Evolutionary conservation across 2,797 vertebrate species (phyloP), one percentile per base, ranked within the genome.

Genomic region (Tangara arthus): DNA sequence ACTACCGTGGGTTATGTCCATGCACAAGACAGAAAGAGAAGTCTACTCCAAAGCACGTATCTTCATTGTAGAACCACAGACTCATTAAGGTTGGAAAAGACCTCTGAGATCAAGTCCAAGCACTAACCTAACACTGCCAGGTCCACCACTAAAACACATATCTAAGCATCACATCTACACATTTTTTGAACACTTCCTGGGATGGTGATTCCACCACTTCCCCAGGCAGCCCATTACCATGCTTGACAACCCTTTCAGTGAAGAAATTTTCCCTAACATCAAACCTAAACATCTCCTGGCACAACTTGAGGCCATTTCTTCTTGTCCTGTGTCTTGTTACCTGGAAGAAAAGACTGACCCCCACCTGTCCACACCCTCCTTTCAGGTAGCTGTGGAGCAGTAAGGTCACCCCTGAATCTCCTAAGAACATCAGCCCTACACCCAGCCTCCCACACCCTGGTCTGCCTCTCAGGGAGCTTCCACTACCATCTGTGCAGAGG

Each of bases 71-170:
- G 50, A 65, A 46, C 13, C 59, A 35, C 15, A 37, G 30, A 60
- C 27, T 13, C 19, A 60, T 15, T 35, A 53, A 66, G 30, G 13
- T 13, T 60, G 41, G 27, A 72, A 65, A 79, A 42, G 19, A 42
- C 23, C 23, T n/a, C 23, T 41, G n/a, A 49, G 35, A 42, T 8
- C 1, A 3, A 55, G 32, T 42, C 53, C 34, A 47, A 60, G 32
- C 27, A 26, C 22, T 21, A 71, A 65, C 13, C 18, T 41, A 52
- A 27, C 26, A 41, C 6, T 47, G 22, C 23, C 32, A 84, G 47
- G 41, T n/a, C 59, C 53, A 60, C 11, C 41, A 27, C 66, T 41
- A 20, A 46, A 35, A 20, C 34, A 60, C 0, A 0, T 28, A 53
- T 7, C 27, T 42, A 60, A 66, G 30, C 27, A 55, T 37, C 35